Percentiles rank a stretch among this genome's conserved stretches.
Evolutionary conservation across 1,140 invertebrate species (phyloP).

Genomic region (Prorops nasuta): DNA sequence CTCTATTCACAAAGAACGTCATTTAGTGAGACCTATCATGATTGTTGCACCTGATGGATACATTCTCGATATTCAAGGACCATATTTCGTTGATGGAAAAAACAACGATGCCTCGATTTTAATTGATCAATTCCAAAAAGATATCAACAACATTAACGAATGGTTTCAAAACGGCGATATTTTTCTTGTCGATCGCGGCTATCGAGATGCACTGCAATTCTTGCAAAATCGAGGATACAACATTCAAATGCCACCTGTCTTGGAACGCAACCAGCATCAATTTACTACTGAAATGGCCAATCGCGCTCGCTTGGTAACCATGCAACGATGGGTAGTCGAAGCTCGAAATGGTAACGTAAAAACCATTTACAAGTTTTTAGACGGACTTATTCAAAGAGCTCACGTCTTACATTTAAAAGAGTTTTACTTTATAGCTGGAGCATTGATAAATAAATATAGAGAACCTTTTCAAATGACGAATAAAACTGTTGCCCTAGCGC

Average conservation of each 20-base stretch:
- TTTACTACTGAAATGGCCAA: constrained; percentile 14
- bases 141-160: constrained; percentile 1
- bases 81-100: constrained; percentile 17
- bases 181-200: constrained; percentile 10
- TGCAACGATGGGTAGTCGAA: constrained; percentile 24
- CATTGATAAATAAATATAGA: constrained; percentile 10
- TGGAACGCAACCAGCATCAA: background rate
- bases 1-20: constrained; percentile 14
- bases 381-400: constrained; percentile 1
- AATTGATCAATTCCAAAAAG: constrained; percentile 3
- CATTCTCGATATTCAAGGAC: constrained; percentile 17
- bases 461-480: background rate
- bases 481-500: background rate
- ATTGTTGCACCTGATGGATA: constrained; percentile 19
- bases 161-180: constrained; percentile 11
- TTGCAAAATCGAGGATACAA: background rate
- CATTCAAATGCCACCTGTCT: constrained; percentile 4
- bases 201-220: background rate
- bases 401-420: constrained; percentile 8
- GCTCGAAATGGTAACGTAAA: constrained; percentile 21
- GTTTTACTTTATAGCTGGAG: constrained; percentile 8
- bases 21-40: constrained; percentile 19
- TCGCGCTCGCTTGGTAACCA: constrained; percentile 14
- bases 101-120: constrained; percentile 26
- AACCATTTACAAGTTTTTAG: constrained; percentile 17